These are phyloP conservation scores for Teinopalpus imperialis DNA, from an alignment of 2,888 invertebrate genomes.

Conservation along the genomic window DNA sequence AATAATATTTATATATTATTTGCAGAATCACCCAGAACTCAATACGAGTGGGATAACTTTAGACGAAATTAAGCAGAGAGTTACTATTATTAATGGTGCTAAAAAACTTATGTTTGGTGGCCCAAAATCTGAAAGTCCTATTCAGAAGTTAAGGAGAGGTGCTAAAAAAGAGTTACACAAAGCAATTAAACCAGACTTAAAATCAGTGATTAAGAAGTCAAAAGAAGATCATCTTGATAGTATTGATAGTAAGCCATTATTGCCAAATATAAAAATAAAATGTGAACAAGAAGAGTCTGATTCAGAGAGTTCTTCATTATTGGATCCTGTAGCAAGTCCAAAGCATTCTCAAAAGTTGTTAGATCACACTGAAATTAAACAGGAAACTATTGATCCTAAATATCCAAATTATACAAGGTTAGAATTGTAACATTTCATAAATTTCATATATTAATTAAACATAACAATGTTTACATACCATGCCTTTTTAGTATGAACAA, in stretches of 20 bases:
- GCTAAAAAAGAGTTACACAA: slow-evolving; percentile 59
- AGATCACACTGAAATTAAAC: slow-evolving; percentile 61
- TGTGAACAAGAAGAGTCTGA: slow-evolving; percentile 69
- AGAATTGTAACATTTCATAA: slow-evolving; percentile 36
- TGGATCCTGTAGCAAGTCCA: slow-evolving; percentile 69
- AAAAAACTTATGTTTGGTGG: slow-evolving; percentile 75
- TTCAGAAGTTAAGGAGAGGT: slow-evolving; percentile 56
- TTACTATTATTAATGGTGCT: slow-evolving; percentile 72
- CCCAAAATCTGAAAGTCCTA: slow-evolving; percentile 53
- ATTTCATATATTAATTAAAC: too few species aligned
- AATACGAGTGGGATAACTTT: slow-evolving; percentile 89
- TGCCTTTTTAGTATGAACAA: slow-evolving; percentile 40
- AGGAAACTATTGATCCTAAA: slow-evolving; percentile 58
- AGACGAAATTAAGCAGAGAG: slow-evolving; percentile 82
- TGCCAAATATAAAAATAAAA: slow-evolving; percentile 71
- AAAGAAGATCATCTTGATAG: slow-evolving; percentile 58
- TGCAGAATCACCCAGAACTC: slow-evolving; percentile 87
- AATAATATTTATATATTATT: slow-evolving; percentile 30
- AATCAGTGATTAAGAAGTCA: slow-evolving; percentile 51
- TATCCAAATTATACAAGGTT: slow-evolving; percentile 52
- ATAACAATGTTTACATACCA: too few species aligned
- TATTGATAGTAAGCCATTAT: slow-evolving; percentile 54
- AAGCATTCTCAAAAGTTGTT: slow-evolving; percentile 60
- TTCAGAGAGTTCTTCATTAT: slow-evolving; percentile 74
- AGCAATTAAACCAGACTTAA: slow-evolving; percentile 44